A percentile compares a stretch with the other conserved stretches of the same genome.
These are phyloP conservation scores for Macrochelys suwanniensis DNA, from an alignment of 2,797 vertebrate genomes.

Conservation along the genomic window DNA sequence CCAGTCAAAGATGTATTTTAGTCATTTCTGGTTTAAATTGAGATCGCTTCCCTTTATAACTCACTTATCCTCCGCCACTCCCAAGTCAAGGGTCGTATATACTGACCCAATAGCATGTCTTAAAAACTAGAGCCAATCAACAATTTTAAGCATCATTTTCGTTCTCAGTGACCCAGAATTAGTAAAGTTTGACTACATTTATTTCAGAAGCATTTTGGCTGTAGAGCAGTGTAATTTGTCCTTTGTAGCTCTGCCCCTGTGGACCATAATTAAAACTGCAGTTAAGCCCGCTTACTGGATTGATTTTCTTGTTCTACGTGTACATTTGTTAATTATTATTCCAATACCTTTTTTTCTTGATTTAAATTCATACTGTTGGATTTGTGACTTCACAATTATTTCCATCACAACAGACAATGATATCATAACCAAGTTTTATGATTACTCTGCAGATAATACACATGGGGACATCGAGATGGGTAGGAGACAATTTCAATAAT, in stretches of 20 bases:
- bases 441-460: neutral
- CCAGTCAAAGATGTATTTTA: too few relatives aligned
- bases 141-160: too few relatives aligned
- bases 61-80: too few relatives aligned
- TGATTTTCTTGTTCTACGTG: neutral
- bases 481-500: neutral
- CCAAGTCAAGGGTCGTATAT: too few relatives aligned
- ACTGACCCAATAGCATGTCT: too few relatives aligned
- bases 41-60: too few relatives aligned
- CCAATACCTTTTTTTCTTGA: neutral
- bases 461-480: neutral
- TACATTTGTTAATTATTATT: neutral
- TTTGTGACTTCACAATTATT: neutral
- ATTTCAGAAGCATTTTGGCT: too few relatives aligned
- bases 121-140: too few relatives aligned
- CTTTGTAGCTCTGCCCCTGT: neutral
- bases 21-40: too few relatives aligned
- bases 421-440: rapidly evolving
- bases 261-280: neutral
- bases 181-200: too few relatives aligned
- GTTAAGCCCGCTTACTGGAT: rapidly evolving
- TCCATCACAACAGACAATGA: neutral
- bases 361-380: neutral
- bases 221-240: too few relatives aligned
- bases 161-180: too few relatives aligned